Evolutionary conservation across 2,797 vertebrate species (phyloP).

Genomic region (Acanthis flammea): DNA sequence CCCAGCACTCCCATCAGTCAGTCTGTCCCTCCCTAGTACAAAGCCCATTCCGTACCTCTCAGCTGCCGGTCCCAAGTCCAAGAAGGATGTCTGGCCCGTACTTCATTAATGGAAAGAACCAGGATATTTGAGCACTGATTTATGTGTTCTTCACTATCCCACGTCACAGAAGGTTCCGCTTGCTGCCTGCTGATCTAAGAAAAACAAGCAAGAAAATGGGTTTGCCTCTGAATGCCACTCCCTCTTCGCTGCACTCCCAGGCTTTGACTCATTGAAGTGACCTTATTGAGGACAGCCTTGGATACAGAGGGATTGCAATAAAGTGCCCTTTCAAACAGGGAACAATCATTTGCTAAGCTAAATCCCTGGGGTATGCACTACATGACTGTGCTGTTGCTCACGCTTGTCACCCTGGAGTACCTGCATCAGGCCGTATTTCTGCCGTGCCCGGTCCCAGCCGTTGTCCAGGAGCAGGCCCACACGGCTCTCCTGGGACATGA

Average conservation of each 20-base stretch:
- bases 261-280: background rate
- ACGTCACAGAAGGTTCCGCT: background rate
- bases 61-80: conserved; percentile 64
- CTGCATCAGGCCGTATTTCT: conserved; percentile 60
- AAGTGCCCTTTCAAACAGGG: background rate
- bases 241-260: background rate
- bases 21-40: background rate
- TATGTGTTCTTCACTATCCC: conserved; percentile 70
- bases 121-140: conserved; percentile 53
- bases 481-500: conserved; percentile 56
- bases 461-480: background rate
- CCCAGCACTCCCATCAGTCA: background rate
- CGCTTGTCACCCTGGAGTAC: background rate
- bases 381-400: background rate
- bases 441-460: background rate
- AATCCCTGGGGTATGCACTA: background rate
- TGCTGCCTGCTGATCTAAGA: conserved; percentile 8
- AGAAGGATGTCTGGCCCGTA: conserved; percentile 62
- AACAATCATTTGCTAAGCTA: background rate
- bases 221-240: background rate
- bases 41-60: conserved; percentile 33
- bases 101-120: conserved; percentile 57
- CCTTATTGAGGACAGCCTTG: background rate
- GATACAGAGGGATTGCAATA: background rate
- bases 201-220: background rate